Conservation (phyloP, 2,113 vertebrate species). For the Peromyscus maniculatus region DNA sequence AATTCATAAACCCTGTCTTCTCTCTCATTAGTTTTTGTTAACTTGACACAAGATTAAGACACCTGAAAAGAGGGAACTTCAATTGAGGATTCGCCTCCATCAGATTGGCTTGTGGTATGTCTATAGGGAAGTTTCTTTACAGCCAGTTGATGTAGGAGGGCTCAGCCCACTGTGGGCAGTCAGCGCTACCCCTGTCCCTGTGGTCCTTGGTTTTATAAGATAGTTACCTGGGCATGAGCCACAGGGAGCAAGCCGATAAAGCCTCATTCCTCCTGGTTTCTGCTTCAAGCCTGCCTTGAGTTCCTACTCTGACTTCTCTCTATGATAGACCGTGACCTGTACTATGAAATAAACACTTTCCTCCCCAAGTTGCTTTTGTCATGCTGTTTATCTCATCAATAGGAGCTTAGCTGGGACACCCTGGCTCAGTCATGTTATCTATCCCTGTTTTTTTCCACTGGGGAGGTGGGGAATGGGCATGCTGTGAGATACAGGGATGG, state of each 20-base stretch:
- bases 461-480: not conserved
- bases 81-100: not conserved
- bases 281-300: not conserved
- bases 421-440: fast-evolving
- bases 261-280: not conserved
- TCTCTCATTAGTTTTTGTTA: not conserved
- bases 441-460: fast-evolving
- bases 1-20: not conserved
- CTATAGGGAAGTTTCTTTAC: not conserved
- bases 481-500: not conserved
- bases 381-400: not conserved
- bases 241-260: too few species aligned
- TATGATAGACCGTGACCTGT: not conserved
- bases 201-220: not conserved
- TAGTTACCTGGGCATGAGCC: not conserved
- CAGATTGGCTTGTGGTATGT: not conserved
- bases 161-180: not conserved
- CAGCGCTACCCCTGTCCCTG: not conserved
- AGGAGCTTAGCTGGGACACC: not conserved
- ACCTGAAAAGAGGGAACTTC: not conserved
- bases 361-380: not conserved
- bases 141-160: not conserved
- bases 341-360: not conserved
- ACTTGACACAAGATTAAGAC: not conserved
- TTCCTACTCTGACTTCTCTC: not conserved